A percentile compares a stretch with the other conserved stretches of the same genome.
Conservation (phyloP, 2,888 invertebrate species). For the Plusia festucae region DNA sequence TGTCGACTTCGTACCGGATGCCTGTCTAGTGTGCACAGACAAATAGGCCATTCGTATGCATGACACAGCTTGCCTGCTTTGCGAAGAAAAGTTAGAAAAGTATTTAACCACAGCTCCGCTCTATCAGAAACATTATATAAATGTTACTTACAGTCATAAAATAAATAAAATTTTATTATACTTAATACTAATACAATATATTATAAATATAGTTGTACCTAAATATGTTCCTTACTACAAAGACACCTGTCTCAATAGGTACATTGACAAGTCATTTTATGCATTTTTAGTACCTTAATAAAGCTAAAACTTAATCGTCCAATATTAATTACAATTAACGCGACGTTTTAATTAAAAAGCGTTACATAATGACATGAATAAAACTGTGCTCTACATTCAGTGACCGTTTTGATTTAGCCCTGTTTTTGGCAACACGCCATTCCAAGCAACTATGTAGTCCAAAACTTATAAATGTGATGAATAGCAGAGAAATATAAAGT, state of each 20-base stretch:
- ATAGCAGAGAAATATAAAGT: not conserved
- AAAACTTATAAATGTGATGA: slow-evolving; percentile 37
- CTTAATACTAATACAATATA: too few relatives aligned
- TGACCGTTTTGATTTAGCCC: slow-evolving; percentile 37
- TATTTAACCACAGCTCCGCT: slow-evolving; percentile 14
- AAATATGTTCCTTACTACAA: too few relatives aligned
- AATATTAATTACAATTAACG: not conserved
- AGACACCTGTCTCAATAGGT: too few relatives aligned
- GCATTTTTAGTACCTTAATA: not conserved
- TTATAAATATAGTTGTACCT: too few relatives aligned
- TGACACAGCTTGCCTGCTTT: slow-evolving; percentile 31
- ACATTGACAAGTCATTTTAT: too few relatives aligned
- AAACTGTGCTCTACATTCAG: slow-evolving; percentile 27
- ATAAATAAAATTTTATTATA: not conserved
- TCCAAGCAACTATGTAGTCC: slow-evolving; percentile 41
- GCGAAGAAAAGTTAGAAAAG: slow-evolving; percentile 31
- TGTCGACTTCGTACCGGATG: slow-evolving; percentile 44
- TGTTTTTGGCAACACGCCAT: slow-evolving; percentile 49
- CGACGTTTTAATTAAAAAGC: slow-evolving; percentile 12
- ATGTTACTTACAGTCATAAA: not conserved
- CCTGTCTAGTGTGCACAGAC: slow-evolving; percentile 39
- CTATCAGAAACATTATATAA: slow-evolving; percentile 9
- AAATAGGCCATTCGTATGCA: slow-evolving; percentile 49
- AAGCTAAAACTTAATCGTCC: not conserved
- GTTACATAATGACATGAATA: slow-evolving; percentile 21